phyloP scores from a whole-genome alignment of 2,888 invertebrate species.

The Ectemnius continuus region DNA sequence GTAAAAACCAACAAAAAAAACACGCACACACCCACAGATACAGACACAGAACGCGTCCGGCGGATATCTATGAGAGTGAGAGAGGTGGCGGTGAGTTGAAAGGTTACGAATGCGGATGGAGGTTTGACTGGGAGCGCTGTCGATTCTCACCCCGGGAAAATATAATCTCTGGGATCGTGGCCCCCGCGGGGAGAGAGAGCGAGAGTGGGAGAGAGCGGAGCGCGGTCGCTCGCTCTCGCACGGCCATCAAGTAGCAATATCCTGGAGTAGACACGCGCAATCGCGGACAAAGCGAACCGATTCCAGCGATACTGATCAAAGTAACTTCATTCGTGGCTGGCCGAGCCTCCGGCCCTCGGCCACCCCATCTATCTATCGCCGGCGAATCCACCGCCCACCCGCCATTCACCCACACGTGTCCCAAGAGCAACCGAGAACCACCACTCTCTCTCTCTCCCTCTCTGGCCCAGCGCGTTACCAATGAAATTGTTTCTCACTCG shows the following conservation, averaged over 20 bases:
- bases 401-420: conserved; percentile 24
- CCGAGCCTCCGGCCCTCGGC: conserved; percentile 21
- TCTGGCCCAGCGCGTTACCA: conserved; percentile 22
- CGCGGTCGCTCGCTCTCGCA: conserved; percentile 14
- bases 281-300: conserved; percentile 58
- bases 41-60: not conserved
- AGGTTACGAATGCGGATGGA: conserved; percentile 20
- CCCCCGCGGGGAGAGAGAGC: not conserved
- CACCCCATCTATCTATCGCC: conserved; percentile 1
- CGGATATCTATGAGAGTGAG: not conserved
- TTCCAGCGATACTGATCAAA: conserved; percentile 63
- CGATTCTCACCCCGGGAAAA: conserved; percentile 57
- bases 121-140: conserved; percentile 57
- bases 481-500: conserved; percentile 58
- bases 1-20: no score
- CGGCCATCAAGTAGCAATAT: conserved; percentile 68
- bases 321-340: conserved; percentile 58
- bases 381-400: conserved; percentile 9
- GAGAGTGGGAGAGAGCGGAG: no score
- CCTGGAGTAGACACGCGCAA: conserved; percentile 68
- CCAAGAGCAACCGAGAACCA: not conserved
- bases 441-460: no score
- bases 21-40: no score
- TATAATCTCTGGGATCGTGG: conserved; percentile 50
- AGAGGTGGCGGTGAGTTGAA: not conserved